Evolutionary conservation across 2,113 vertebrate genomes (phyloP).

Genomic region (Polypterus senegalus): DNA sequence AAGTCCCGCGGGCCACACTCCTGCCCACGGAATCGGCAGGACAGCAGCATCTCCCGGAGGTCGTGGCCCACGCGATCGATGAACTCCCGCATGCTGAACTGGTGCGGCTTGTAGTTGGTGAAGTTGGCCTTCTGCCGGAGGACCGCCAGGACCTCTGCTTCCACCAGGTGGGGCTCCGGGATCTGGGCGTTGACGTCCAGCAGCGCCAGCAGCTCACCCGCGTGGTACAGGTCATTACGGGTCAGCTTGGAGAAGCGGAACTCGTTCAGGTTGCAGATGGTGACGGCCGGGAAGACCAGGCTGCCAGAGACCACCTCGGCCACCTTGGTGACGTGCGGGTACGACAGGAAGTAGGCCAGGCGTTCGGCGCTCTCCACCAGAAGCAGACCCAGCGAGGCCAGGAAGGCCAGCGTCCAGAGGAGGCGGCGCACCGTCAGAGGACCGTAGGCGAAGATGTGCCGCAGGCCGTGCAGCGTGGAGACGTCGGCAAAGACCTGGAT

Average conservation of each 20-base stretch:
- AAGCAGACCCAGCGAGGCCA: slow-evolving; percentile 76
- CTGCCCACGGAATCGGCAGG: slow-evolving; percentile 90
- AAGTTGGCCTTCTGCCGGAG: slow-evolving; percentile 83
- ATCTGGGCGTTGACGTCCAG: slow-evolving; percentile 85
- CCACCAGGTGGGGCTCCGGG: slow-evolving; percentile 78
- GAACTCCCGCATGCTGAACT: slow-evolving; percentile 96
- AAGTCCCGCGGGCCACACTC: slow-evolving; percentile 84
- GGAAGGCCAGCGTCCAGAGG: slow-evolving; percentile 78
- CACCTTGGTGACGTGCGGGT: slow-evolving; percentile 89
- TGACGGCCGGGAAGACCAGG: slow-evolving; percentile 85
- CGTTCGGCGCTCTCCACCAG: slow-evolving; percentile 80
- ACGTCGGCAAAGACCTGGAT: slow-evolving; percentile 81
- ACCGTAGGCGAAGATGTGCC: slow-evolving; percentile 78
- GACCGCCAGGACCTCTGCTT: slow-evolving; percentile 68
- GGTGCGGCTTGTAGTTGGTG: slow-evolving; percentile 77
- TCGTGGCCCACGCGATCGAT: slow-evolving; percentile 84
- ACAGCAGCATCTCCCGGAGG: slow-evolving; percentile 94
- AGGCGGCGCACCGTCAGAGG: slow-evolving; percentile 68
- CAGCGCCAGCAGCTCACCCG: slow-evolving; percentile 82
- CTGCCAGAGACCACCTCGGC: slow-evolving; percentile 81
- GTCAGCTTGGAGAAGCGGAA: slow-evolving; percentile 87
- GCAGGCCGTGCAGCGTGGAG: slow-evolving; percentile 86
- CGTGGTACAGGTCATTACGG: slow-evolving; percentile 90
- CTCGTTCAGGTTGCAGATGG: slow-evolving; percentile 88
- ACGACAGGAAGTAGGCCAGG: slow-evolving; percentile 87